Evolutionary conservation across 2,888 invertebrate species (phyloP).

Genomic region (Ophion slaviceki): DNA sequence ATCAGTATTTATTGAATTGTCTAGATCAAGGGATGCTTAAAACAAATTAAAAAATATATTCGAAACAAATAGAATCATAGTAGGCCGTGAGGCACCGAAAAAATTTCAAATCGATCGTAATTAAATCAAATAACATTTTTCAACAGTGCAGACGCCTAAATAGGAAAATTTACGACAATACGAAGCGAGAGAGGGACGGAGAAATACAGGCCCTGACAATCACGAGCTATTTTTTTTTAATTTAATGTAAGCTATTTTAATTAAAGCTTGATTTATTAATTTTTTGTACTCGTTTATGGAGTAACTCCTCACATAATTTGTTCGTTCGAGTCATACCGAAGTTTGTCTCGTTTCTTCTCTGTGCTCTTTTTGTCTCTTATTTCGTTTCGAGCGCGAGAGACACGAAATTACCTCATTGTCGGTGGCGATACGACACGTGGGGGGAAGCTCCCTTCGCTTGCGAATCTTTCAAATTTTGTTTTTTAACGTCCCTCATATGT

Average conservation of each 20-base stretch:
- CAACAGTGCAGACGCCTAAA: no score
- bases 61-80: no score
- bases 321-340: neutral
- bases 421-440: slow-evolving; percentile 14
- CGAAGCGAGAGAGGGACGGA: neutral
- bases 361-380: neutral
- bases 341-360: neutral
- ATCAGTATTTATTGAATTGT: no score
- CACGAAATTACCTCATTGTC: slow-evolving; percentile 29
- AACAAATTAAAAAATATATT: no score
- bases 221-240: neutral
- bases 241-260: neutral
- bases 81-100: no score
- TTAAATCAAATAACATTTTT: no score
- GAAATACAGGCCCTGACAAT: neutral
- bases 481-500: slow-evolving; percentile 41
- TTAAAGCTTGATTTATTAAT: neutral
- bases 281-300: neutral
- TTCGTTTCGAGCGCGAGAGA: neutral
- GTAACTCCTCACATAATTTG: neutral
- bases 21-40: no score
- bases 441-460: slow-evolving; percentile 7
- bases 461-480: slow-evolving; percentile 18
- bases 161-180: no score
- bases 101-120: no score